Evolutionary conservation across 2,888 invertebrate genomes (phyloP), one percentile per base, ranked within the genome.

Genomic region (Andrena haemorrhoa): DNA sequence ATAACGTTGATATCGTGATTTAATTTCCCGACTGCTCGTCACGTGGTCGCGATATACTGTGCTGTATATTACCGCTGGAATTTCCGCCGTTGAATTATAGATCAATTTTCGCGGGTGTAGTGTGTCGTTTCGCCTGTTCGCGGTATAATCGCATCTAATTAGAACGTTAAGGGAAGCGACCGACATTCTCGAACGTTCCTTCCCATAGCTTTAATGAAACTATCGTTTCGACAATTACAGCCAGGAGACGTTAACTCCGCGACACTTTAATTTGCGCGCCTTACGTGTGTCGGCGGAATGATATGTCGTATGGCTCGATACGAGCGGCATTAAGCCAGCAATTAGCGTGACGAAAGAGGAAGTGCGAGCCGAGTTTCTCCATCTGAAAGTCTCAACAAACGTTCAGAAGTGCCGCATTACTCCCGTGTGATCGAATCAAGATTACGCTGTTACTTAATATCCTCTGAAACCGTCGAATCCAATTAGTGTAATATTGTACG

Each of bases 251-350:
- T 78, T 78, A 49, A n/a, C 53, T 2, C 31, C 0, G 53, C 51
- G 71, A 78, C 77, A 71, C 29, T 71, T 78, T 78, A 78, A 80
- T 80, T 78, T 35, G 53, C n/a, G 49, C 64, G 68, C 41, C 61
- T 71, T 58, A 47, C 49, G 64, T 49, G 58, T 29, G 63, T 3
- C 29, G 31, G 7, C 53, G 47, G 33, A 71, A 60, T 35, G 31
- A 29, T 26, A 16, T 51, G 12, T n/a, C 53, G 47, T 49, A 64
- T 29, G 63, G 47, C 66, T 20, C 35, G 51, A 29, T 47, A 49
- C 20, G 41, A 41, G 12, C 41, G 41, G 41, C 41, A 41, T 16
- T 41, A 5, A 5, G 41, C 6, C 65, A 26, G 47, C 49, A 65
- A 63, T 63, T 63, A 63, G 12, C 35, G 41, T 41, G 35, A 5